Evolutionary conservation across 2,797 vertebrate species (phyloP).

Genomic region (Esox lucius): DNA sequence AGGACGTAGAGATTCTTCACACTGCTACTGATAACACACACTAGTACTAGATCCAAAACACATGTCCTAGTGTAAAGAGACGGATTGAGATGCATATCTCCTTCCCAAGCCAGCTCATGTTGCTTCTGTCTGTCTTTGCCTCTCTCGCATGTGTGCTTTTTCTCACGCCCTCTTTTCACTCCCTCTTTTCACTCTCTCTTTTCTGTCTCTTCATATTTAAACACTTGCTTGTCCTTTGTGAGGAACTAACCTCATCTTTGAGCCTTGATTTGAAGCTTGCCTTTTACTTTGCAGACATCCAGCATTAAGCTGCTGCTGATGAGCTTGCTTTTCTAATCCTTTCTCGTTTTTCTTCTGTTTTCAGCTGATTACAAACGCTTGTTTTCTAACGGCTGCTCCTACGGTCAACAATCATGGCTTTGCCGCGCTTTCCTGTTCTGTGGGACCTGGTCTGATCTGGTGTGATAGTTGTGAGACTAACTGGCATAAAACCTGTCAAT

Average conservation of each 20-base stretch:
- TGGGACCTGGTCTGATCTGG: background rate
- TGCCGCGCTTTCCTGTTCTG: background rate
- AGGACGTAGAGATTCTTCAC: background rate
- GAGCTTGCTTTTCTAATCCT: background rate
- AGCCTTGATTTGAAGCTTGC: background rate
- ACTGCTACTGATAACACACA: background rate
- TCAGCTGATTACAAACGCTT: background rate
- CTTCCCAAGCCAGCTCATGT: background rate
- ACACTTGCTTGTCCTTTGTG: background rate
- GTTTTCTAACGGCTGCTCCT: background rate
- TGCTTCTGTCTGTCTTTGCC: background rate
- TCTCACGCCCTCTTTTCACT: background rate
- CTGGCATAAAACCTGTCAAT: background rate
- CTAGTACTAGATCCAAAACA: background rate
- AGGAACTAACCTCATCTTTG: background rate
- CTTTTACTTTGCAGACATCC: background rate
- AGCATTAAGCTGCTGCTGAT: background rate
- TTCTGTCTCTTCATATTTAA: background rate
- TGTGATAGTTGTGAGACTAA: background rate
- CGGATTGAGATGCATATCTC: background rate
- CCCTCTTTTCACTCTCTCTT: background rate
- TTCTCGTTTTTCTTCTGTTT: background rate
- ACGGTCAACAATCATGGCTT: background rate
- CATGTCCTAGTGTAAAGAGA: background rate
- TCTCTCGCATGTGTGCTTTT: background rate